Conservation (phyloP, 2,888 invertebrate species). For the Pollenia labialis region DNA sequence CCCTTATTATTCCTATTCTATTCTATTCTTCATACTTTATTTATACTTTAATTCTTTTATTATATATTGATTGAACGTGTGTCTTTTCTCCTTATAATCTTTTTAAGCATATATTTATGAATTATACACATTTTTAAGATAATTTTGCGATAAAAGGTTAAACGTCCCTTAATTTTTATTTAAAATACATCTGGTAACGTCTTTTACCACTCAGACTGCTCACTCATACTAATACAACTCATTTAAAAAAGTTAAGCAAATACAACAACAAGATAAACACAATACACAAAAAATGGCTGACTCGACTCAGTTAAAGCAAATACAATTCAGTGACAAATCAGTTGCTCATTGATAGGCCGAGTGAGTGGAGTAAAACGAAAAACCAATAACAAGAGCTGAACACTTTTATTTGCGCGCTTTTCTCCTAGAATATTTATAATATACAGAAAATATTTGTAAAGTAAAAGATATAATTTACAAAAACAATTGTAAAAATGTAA, state of each 20-base stretch:
- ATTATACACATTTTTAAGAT: too few species aligned
- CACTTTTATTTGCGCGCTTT: slow-evolving; percentile 54
- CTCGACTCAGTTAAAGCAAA: slow-evolving; percentile 70
- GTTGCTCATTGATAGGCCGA: slow-evolving; percentile 77
- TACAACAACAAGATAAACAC: slow-evolving; percentile 29
- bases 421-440: neutral
- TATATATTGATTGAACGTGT: too few species aligned
- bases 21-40: too few species aligned
- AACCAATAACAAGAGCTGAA: neutral
- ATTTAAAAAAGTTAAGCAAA: slow-evolving; percentile 34
- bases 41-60: too few species aligned
- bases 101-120: too few species aligned
- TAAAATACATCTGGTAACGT: slow-evolving; percentile 7
- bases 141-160: neutral
- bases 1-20: too few species aligned
- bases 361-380: slow-evolving; percentile 75
- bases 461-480: slow-evolving; percentile 10
- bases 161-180: neutral
- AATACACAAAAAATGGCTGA: slow-evolving; percentile 72
- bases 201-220: neutral
- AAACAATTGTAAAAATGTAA: neutral
- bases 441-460: neutral
- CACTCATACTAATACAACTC: slow-evolving; percentile 51
- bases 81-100: too few species aligned
- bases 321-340: slow-evolving; percentile 62